Base-by-base conservation (phyloP, 1,140 invertebrate genomes). In the Magallana gigas region DNA sequence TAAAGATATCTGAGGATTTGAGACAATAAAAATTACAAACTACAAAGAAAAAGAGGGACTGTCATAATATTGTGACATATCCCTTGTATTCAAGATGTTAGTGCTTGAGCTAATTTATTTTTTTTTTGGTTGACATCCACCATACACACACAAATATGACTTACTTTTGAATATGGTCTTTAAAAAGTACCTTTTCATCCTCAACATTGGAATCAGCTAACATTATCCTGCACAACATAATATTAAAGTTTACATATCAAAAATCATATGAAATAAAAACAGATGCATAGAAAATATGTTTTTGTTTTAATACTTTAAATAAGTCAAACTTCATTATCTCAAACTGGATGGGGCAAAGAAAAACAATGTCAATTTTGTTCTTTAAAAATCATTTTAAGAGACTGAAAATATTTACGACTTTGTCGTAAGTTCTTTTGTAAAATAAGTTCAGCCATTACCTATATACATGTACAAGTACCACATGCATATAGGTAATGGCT, bases 221-320 rank as follows among this genome's bases (percentile, higher is more conserved):
- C 60, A 64, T 64, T 64, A 18, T 64, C 60, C 60, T 64, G 60
- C 60, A 64, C 16, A 64, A 16, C 14, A 64, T 64, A 64, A 64
- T 64, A 14, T 64, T 18, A 64, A 18, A 64, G 18, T 64, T 64
- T 64, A n/a, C n/a, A 64, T 64, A 64, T 16, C 60, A 64, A 64
- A 64, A 64, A n/a, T n/a, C 18, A 64, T 64, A 16, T 64, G 60
- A 64, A 64, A 64, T 16, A 18, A 64, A 64, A n/a, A 64, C 60
- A 64, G 5, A 16, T 18, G 18, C 60, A 64, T 0, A 64, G 60
- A 64, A 64, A n/a, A 16, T 48, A 48, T 64, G 7, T 64, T n/a
- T 16, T 64, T 64, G 36, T 48, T 48, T 48, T 4, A 48, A 48
- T n/a, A 64, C 16, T 64, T 64, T n/a, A 64, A 64, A 64, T 64